Percentiles rank a stretch among this genome's conserved stretches.
Conservation (phyloP, 2,888 invertebrate genomes). For the Pachydiplax longipennis region DNA sequence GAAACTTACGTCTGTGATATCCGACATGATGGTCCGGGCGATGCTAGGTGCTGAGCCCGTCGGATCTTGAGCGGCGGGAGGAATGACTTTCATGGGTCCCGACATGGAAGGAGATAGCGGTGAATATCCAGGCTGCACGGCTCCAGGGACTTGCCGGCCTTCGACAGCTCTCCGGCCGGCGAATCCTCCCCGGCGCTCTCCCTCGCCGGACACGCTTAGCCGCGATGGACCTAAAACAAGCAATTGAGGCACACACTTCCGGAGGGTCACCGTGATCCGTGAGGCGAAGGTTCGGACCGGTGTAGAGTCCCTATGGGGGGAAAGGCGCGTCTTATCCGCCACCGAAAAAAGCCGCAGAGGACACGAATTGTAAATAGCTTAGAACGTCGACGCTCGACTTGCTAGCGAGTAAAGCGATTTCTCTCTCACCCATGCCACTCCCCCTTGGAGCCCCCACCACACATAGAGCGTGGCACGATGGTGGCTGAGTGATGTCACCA, state of each 20-base stretch:
- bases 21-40: neutral
- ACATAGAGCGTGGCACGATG: neutral
- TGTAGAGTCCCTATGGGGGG: neutral
- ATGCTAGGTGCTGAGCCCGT: neutral
- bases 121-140: neutral
- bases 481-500: constrained; percentile 33
- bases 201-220: neutral
- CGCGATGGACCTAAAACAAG: neutral
- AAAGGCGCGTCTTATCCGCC: neutral
- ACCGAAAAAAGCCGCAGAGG: neutral
- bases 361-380: constrained; percentile 1
- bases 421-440: neutral
- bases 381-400: constrained; percentile 5
- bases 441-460: neutral
- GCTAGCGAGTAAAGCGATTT: neutral
- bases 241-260: neutral
- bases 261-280: neutral
- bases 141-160: neutral
- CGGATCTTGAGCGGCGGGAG: neutral
- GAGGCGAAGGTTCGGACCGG: neutral
- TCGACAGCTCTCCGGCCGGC: neutral
- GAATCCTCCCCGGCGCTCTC: neutral
- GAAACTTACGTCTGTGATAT: constrained; percentile 34
- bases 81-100: neutral
- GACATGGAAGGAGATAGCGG: neutral